phyloP scores from a whole-genome alignment of 2,113 vertebrate genomes.

The Neoarius graeffei region DNA sequence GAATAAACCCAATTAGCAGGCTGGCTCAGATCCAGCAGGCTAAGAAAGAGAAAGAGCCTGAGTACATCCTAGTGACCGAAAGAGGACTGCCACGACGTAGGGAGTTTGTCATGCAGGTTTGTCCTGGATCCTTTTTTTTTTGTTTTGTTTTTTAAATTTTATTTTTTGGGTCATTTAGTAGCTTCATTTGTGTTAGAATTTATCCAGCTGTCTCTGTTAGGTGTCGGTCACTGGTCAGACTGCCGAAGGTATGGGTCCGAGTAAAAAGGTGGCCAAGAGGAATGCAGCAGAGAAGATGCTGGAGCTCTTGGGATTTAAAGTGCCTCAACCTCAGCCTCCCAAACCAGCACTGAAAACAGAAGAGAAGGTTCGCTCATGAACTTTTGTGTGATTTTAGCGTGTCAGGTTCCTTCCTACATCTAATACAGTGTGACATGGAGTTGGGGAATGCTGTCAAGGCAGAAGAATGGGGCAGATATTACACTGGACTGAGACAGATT shows the following conservation, averaged over 20 bases:
- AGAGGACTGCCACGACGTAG: conserved; percentile 90
- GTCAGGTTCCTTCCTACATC: not conserved
- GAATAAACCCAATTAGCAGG: conserved; percentile 98
- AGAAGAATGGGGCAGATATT: not conserved
- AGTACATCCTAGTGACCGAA: conserved; percentile 91
- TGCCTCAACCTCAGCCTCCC: conserved; percentile 89
- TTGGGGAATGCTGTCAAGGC: not conserved
- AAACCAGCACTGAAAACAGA: conserved; percentile 96
- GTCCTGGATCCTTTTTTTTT: not conserved
- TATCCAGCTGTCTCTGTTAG: conserved; percentile 62
- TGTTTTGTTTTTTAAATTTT: no score
- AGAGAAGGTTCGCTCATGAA: conserved; percentile 81
- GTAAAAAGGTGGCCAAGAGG: conserved; percentile 97
- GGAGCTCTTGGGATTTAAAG: conserved; percentile 95
- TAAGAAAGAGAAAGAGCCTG: conserved; percentile 96
- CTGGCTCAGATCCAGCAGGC: conserved; percentile 98
- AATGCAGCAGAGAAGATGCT: conserved; percentile 97
- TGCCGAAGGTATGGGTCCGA: conserved; percentile 91
- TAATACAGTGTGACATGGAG: not conserved
- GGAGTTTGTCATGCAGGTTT: conserved; percentile 98
- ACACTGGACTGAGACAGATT: not conserved
- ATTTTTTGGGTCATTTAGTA: not conserved
- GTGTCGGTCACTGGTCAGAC: conserved; percentile 88
- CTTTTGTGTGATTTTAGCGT: not conserved
- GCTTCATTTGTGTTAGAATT: not conserved